phyloP scores from a whole-genome alignment of 2,113 vertebrate species.

The Piliocolobus tephrosceles region DNA sequence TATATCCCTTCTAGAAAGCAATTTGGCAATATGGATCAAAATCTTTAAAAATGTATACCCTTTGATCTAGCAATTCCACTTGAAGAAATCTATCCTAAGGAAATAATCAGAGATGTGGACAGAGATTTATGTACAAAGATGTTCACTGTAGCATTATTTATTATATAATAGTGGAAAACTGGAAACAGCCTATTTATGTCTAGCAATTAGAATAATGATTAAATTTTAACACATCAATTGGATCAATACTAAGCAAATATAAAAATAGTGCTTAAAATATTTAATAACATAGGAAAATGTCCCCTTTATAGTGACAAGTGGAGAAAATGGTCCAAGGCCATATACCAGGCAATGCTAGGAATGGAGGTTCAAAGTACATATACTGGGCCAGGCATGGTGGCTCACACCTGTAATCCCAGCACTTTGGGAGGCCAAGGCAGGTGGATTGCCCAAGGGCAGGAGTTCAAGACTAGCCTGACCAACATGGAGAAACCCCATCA shows the following conservation, averaged over 20 bases:
- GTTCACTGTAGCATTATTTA: slow-evolving; percentile 52
- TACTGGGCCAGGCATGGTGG: no score
- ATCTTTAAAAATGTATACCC: not conserved
- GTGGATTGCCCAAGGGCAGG: no score
- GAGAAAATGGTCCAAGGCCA: not conserved
- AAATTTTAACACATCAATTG: not conserved
- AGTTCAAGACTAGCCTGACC: no score
- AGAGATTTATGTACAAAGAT: slow-evolving; percentile 50
- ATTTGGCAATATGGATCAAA: slow-evolving; percentile 39
- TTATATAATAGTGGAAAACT: slow-evolving; percentile 10
- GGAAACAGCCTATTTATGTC: not conserved
- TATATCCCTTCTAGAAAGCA: slow-evolving; percentile 32
- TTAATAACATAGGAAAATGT: slow-evolving; percentile 36
- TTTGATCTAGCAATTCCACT: slow-evolving; percentile 45
- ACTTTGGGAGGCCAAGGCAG: no score
- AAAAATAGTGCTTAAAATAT: slow-evolving; percentile 50
- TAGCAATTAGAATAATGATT: slow-evolving; percentile 48
- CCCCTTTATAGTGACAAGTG: not conserved
- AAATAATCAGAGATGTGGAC: slow-evolving; percentile 20
- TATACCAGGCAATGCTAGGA: not conserved
- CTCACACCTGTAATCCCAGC: no score
- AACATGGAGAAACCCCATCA: no score
- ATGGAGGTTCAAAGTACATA: not conserved
- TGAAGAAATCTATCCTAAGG: slow-evolving; percentile 31
- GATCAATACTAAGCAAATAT: slow-evolving; percentile 23